Base-by-base conservation (phyloP, 2,888 invertebrate genomes). In the Ctenicera cuprea region DNA sequence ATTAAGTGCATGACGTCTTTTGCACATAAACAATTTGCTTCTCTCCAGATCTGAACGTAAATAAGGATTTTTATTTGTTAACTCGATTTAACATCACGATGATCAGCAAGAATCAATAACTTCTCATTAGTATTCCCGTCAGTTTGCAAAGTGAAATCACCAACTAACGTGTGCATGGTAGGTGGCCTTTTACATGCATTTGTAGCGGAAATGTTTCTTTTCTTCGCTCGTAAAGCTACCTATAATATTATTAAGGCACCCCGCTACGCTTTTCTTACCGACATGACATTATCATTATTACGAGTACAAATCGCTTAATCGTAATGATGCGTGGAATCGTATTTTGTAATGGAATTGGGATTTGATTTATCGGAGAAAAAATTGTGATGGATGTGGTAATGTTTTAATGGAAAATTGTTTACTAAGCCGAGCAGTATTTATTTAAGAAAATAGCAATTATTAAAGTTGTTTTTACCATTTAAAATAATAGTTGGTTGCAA, bases 101-200 rank as follows among this genome's bases (percentile, higher is more conserved):
- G 41, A 41, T 41, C 41, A 41, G 14, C 41, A 14, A 41, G 57
- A 30, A 57, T 57, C 57, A 57, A 57, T 57, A 57, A 57, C 33
- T 57, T 57, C 57, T 57, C 57, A 57, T 57, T 57, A 57, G 57
- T 37, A 57, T 57, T 57, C 57, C 30, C 30, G 57, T 57, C 57
- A 57, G 33, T 57, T 57, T 57, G 57, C 57, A 18, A 57, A 57
- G 57, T 57, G 57, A 57, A 57, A 57, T 57, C 57, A 57, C 57
- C 16, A 33, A 33, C 26, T 54, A 54, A 57, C 57, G 57, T 57
- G 57, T 57, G 57, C 57, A 33, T 57, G 33, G 57, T 57, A 57
- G 57, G 57, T 57, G 57, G 57, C 57, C 57, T 57, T 57, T 57
- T 37, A 50, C 50, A 22, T 50, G 50, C 22, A 50, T 50, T 50